A percentile compares a stretch with the other conserved stretches of the same genome.
phyloP scores from a whole-genome alignment of 2,113 vertebrate genomes.

The Oplegnathus fasciatus region DNA sequence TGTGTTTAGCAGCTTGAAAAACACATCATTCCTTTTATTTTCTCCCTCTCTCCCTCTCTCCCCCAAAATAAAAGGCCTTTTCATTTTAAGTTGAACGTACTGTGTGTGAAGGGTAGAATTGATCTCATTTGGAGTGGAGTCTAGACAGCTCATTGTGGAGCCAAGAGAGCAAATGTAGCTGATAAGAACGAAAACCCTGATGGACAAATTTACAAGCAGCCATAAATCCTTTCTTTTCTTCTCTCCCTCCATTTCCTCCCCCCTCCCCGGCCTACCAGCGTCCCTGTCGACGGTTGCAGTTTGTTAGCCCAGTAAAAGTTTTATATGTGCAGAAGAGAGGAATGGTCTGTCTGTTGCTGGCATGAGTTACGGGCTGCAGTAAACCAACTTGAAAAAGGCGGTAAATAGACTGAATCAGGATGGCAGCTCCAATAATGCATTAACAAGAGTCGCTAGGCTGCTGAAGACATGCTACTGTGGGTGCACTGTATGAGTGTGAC shows the following conservation, averaged over 20 bases:
- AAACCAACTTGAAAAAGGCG: constrained; percentile 79
- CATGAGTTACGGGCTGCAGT: constrained; percentile 78
- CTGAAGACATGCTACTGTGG: constrained; percentile 28
- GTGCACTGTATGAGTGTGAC: constrained; percentile 1
- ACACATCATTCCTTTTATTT: constrained; percentile 10
- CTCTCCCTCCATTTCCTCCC: constrained; percentile 18
- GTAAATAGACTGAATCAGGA: constrained; percentile 76
- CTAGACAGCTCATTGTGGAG: constrained; percentile 30
- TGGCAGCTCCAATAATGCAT: constrained; percentile 69
- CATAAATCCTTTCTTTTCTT: constrained; percentile 74
- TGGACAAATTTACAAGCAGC: constrained; percentile 77
- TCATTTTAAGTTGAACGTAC: constrained; percentile 23
- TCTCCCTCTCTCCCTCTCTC: background rate
- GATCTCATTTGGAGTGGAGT: constrained; percentile 23
- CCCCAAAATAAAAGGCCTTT: constrained; percentile 32
- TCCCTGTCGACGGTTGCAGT: constrained; percentile 70
- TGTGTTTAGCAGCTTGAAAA: constrained; percentile 44
- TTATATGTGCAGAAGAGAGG: constrained; percentile 77
- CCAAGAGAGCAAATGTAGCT: constrained; percentile 50
- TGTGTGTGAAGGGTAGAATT: constrained; percentile 15
- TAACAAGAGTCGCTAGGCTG: constrained; percentile 57
- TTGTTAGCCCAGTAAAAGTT: constrained; percentile 84
- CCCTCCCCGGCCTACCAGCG: constrained; percentile 17
- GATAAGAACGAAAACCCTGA: constrained; percentile 59
- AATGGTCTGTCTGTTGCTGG: constrained; percentile 74